Evolutionary conservation across 2,797 vertebrate genomes (phyloP), one percentile per base, ranked within the genome.

Genomic region (Gobionotothen gibberifrons): DNA sequence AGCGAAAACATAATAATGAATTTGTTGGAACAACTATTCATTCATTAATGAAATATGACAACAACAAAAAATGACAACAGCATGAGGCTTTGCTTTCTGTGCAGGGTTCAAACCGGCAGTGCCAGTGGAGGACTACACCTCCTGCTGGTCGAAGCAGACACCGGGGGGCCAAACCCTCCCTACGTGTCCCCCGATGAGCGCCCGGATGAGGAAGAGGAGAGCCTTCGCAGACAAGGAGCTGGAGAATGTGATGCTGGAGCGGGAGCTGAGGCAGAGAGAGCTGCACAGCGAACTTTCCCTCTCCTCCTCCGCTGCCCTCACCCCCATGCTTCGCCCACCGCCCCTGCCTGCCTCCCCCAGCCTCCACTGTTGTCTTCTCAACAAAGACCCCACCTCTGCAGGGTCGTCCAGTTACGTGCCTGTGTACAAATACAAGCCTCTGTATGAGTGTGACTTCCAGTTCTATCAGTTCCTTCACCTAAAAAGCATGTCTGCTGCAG

Each of bases 171-270:
- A 74, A 10, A 43, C 75, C 0, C 79, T 74, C 51, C 42, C 81
- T 39, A 22, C 87, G 0, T 89, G 90, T 66, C 90, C 92, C 43
- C 59, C 89, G 11, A 62, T 94, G 61, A 95, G 92, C 51, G 82
- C 94, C 54, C 89, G 93, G 46, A 95, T 92, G 93, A 95, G 93
- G 82, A 95, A 94, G 83, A 75, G 72, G 74, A 84, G 92, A 74
- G 84, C 93, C 0, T 95, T 95, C 40, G 94, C 93, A 2, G 94
- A 93, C 87, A 93, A 93, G 84, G 94, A 96, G 83, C 90, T 96
- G 78, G 93, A 95, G 73, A 91, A 87, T 4, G 90, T 94, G 88
- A 94, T 95, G 94, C 59, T 93, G 79, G 90, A 95, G 76, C 74
- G 85, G 4, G 93, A 94, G 88, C 69, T 95, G 62, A 89, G 84